Base-by-base conservation (phyloP, 2,888 invertebrate genomes). In the Tipula confusa region DNA sequence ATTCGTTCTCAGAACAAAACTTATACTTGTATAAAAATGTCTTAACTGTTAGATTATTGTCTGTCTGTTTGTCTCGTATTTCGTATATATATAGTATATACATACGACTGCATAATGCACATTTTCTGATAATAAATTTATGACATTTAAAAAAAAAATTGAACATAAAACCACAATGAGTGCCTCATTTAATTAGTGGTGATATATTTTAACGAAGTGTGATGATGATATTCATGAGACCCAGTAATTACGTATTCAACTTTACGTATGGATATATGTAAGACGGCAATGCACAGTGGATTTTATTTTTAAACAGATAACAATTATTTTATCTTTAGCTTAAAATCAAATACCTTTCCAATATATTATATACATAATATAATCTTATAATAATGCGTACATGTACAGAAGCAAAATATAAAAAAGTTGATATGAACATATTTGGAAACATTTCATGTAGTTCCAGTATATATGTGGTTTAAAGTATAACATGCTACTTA, bases 401-500 rank as follows among this genome's bases (percentile, higher is more conserved):
- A 43, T 64, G 64, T 64, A 64, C n/a, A 64, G 24, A 18, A 24
- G 64, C 18, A 24, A 64, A 18, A 64, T 64, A 64, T 24, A 64
- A 64, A 64, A 33, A 64, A 64, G 64, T 64, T 64, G 64, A 64
- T 64, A 64, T 64, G 64, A 64, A 24, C 64, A 64, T 64, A 64
- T 64, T 64, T 64, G 64, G 64, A 64, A 64, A 64, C 24, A 64
- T 64, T 64, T 64, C 24, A 64, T 64, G 64, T 64, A 64, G 64
- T 24, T 64, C 24, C 64, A 64, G 64, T 64, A 64, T 64, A 64
- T 64, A 64, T 24, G 24, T 64, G 64, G 64, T 24, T n/a, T 64
- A 64, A 43, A 64, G 64, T 64, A 64, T 64, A 64, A 64, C 64
- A 64, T 64, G 64, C 64, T 64, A 64, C 64, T 64, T 43, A 24